Base-by-base conservation (phyloP, 2,797 vertebrate species). In the Silurus lanzhouensis region DNA sequence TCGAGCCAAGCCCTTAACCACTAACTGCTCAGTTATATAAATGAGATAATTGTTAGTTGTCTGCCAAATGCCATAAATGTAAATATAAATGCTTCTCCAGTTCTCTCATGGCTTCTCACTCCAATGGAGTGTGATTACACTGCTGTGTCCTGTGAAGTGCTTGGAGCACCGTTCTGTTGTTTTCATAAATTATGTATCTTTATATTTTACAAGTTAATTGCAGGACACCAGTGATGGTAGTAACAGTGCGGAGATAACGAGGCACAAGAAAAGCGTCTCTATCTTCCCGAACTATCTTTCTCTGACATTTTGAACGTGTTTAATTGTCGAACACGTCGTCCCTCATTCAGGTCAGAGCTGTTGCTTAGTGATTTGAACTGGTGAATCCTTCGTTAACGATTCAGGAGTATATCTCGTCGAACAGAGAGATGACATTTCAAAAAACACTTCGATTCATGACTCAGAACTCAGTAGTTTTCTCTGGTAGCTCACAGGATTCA, bases 261-360 rank as follows among this genome's bases (percentile, higher is more conserved):
- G 9, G 52, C 17, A 20, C 9, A n/a, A 19, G 3, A 14, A 60
- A 38, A 60, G 19, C 19, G 12, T 20, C 63, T 81, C 15, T 13
- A 48, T 66, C 25, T 27, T 81, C 63, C 15, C 12, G 6, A 27
- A 66, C 78, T 27, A 19, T 12, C 27, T 27, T 66, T 48, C 7
- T 27, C 46, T 81, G 61, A 67, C 78, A 81, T 81, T 81, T 27
- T 27, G 66, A 81, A 55, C 58, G 44, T 60, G 76, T 78, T 63
- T 61, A 81, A 81, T 66, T 20, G 8, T 66, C 79, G 52, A 67
- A 55, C 5, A 25, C 15, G 5, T 44, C 5, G 2, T 64, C 48
- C 77, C 8, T 64, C 60, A 0, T 0, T 25, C 6, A 44, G 13
- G 31, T 10, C 15, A n/a, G n/a, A 25, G 61, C 8, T 10, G 78